Conservation (phyloP, 2,888 invertebrate species). For the Pachydiplax longipennis region DNA sequence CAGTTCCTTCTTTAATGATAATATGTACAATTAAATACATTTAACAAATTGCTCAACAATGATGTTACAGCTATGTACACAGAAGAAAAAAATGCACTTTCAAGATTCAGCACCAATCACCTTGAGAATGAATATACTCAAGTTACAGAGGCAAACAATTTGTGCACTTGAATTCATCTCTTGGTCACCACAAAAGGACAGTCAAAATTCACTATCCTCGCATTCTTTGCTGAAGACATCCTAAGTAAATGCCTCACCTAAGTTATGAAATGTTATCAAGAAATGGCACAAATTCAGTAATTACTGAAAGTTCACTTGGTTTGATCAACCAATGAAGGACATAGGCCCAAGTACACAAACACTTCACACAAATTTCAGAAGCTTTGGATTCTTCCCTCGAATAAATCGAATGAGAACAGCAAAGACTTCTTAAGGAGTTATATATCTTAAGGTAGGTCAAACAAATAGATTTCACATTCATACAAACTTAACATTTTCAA, state of each 20-base stretch:
- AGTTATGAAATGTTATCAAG: conserved; percentile 1
- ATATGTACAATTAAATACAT: conserved; percentile 46
- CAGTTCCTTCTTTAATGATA: conserved; percentile 33
- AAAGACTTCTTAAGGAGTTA: too few relatives aligned
- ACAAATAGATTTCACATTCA: too few relatives aligned
- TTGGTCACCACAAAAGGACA: not conserved
- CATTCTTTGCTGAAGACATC: conserved; percentile 7
- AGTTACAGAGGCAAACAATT: conserved; percentile 11
- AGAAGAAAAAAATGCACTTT: conserved; percentile 46
- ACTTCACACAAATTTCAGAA: not conserved
- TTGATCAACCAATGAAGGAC: not conserved
- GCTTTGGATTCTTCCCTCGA: not conserved
- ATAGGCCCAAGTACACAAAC: not conserved
- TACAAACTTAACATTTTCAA: too few relatives aligned
- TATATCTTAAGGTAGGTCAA: too few relatives aligned
- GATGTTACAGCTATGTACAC: conserved; percentile 45
- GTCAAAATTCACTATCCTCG: not conserved
- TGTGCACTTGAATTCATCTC: conserved; percentile 23
- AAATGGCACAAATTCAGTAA: not conserved
- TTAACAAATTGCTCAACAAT: conserved; percentile 43
- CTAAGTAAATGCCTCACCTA: not conserved
- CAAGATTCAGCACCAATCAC: conserved; percentile 29
- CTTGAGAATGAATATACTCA: not conserved
- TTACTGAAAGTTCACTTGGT: too few relatives aligned
- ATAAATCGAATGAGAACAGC: too few relatives aligned